Evolutionary conservation across 2,113 vertebrate species (phyloP), one percentile per base, ranked within the genome.

Genomic region (Raja brachyura): DNA sequence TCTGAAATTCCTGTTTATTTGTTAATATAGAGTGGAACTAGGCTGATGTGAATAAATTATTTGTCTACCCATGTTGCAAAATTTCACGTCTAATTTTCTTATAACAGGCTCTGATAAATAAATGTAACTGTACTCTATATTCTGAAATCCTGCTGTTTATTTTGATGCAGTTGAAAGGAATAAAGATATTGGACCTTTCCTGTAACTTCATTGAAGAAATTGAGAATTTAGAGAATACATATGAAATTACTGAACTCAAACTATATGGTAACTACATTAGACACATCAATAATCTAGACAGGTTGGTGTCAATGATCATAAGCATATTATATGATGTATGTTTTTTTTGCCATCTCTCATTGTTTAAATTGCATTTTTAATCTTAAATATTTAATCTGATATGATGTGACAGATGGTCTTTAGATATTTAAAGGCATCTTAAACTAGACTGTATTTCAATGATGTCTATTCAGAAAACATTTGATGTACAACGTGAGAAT

Each of bases 151-250:
- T 92, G 33, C 31, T 73, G 48, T 74, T 74, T 74, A 92, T 73
- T 92, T 92, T 54, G 28, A 10, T 92, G 22, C 39, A 92, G 90
- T 73, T 92, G 68, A 28, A 68, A 48, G 90, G 90, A 92, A 22
- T 73, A 54, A 92, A 92, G 18, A 74, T 54, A 73, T 92, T 92
- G 90, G 90, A 92, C 22, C 11, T 92, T 48, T 92, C 90, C 66
- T 92, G 90, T 48, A 92, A 92, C 54, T 92, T 39, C 39, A 92
- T 92, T 28, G 90, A 92, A 54, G 90, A 74, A 74, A 92, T 92
- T 92, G 90, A 92, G 33, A 73, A 73, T 92, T 92, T 92, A 39
- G 90, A 92, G 2, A 74, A 92, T 73, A 54, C 73, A 73, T 54
- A 20, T 92, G 90, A 73, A 74, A 74, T 92, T 48, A 92, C 66